Percentiles rank a stretch among this genome's conserved stretches.
phyloP scores from a whole-genome alignment of 2,888 invertebrate species.

The Stratiomys singularior region DNA sequence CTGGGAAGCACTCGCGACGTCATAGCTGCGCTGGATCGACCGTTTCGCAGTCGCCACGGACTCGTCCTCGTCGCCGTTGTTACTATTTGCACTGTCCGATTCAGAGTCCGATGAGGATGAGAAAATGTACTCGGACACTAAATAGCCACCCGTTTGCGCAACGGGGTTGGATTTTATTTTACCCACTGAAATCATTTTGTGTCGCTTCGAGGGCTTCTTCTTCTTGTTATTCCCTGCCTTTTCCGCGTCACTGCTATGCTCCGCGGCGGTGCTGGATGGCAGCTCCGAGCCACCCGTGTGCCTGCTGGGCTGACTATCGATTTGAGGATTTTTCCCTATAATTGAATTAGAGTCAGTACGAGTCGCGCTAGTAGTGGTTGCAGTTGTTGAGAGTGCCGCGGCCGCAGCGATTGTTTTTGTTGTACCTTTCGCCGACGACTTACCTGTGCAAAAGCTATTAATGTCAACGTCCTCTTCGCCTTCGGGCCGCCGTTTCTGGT shows the following conservation, averaged over 20 bases:
- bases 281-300: neutral
- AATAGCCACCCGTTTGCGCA: conserved; percentile 60
- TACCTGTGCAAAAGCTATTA: conserved; percentile 46
- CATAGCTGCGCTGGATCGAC: conserved; percentile 60
- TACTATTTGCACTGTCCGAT: conserved; percentile 63
- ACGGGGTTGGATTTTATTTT: conserved; percentile 51
- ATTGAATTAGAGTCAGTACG: conserved; percentile 47
- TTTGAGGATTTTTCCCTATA: conserved; percentile 42
- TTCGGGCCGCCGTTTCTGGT: neutral
- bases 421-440: conserved; percentile 26
- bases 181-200: conserved; percentile 56
- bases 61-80: conserved; percentile 52
- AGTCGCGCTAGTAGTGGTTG: neutral
- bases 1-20: conserved; percentile 57
- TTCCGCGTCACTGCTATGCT: neutral
- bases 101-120: conserved; percentile 68
- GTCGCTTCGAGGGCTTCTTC: conserved; percentile 42
- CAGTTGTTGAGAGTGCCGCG: neutral
- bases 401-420: neutral
- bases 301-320: conserved; percentile 9
- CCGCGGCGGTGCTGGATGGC: too few relatives aligned
- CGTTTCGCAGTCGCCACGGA: conserved; percentile 57
- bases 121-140: conserved; percentile 69
- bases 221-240: neutral
- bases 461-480: conserved; percentile 51